Percentiles rank a stretch among this genome's conserved stretches.
Evolutionary conservation across 1,140 invertebrate genomes (phyloP).

Genomic region (Drosophila sp.): DNA sequence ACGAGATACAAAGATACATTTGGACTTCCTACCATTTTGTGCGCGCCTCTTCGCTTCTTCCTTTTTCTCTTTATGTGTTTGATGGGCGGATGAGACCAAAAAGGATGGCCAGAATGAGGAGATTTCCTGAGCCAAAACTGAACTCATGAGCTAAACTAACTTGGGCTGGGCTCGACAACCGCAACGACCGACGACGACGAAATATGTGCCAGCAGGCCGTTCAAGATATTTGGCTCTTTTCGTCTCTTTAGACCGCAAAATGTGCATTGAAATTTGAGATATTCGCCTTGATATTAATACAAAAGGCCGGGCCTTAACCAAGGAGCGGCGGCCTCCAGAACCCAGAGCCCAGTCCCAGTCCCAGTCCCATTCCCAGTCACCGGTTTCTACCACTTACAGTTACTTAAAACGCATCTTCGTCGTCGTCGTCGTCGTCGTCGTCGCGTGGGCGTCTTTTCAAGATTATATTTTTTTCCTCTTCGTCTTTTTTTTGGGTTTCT

Average conservation of each 20-base stretch:
- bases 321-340: constrained; percentile 43
- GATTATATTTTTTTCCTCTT: constrained; percentile 44
- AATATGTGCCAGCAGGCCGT: constrained; percentile 72
- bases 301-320: constrained; percentile 57
- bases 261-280: constrained; percentile 78
- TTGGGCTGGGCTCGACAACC: constrained; percentile 46
- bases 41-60: background rate
- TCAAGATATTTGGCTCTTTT: constrained; percentile 44
- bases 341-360: constrained; percentile 2
- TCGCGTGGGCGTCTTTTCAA: constrained; percentile 71
- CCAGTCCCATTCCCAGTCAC: constrained; percentile 22
- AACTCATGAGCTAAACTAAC: constrained; percentile 33
- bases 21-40: constrained; percentile 76
- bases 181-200: background rate
- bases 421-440: background rate
- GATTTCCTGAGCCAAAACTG: constrained; percentile 46
- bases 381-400: constrained; percentile 51
- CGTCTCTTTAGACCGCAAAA: constrained; percentile 33
- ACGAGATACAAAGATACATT: constrained; percentile 81
- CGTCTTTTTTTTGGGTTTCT: constrained; percentile 27
- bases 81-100: constrained; percentile 63
- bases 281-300: constrained; percentile 76
- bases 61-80: constrained; percentile 42
- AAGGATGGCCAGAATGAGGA: constrained; percentile 48
- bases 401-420: constrained; percentile 63